Base-by-base conservation (phyloP, 2,888 invertebrate genomes). In the Andrena praecox region DNA sequence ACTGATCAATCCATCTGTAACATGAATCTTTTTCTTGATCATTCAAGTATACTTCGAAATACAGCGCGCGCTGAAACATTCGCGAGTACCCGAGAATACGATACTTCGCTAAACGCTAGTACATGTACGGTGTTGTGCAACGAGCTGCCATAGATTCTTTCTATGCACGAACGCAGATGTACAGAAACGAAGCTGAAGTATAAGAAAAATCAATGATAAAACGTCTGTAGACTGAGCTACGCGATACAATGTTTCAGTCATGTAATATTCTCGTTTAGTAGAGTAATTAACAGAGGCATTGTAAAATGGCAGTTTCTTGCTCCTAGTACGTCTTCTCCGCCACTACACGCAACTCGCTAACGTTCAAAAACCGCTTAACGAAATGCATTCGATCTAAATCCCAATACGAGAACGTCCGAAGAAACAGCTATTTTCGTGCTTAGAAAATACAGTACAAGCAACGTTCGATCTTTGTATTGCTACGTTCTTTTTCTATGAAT, bases 301-400 rank as follows among this genome's bases (percentile, higher is more conserved):
- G 74, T 85, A 85, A 86, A 88, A 82, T 89, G 88, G 86, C 85
- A 85, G 89, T 89, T 81, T 81, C 73, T 77, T 72, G 66, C 71
- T 77, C 50, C 63, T 82, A 20, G 66, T 64, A 74, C 27, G 67
- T 72, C 62, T 71, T 72, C 67, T 56, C 31, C 60, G 31, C 73
- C 60, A 35, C 48, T 48, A 66, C 48, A 56, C 42, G 42, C 50
- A 64, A 75, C 24, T 50, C 10, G 0, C 60, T 27, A 31, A 71
- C 50, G 48, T 31, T 71, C 52, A n/a, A 31, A 27, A 31, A 24
- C 31, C 20, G 16, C 42, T 59, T 29, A 62, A 68, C 20, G 12
- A 33, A 12, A 59, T 68, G 24, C 29, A 33, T 48, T 50, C 24
- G 29, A 48, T 48, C 24, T 33, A 72, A 48, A n/a, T 62, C 27